These are phyloP conservation scores for Nomada ruficornis DNA, from an alignment of 2,888 invertebrate species.

Conservation along the genomic window DNA sequence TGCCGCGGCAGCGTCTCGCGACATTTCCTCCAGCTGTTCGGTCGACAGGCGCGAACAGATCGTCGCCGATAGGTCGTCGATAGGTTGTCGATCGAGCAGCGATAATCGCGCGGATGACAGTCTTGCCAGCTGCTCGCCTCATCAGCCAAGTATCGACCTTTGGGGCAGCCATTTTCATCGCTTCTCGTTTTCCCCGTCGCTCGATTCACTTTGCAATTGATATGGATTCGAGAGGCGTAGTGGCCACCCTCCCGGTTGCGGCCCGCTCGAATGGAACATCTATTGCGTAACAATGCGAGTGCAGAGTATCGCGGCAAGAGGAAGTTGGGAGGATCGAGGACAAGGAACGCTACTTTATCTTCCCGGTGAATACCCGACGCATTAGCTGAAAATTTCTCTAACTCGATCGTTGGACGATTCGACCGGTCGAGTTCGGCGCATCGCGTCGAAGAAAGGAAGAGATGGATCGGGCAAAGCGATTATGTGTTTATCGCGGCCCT, in stretches of 20 bases:
- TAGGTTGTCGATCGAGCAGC: conserved; percentile 58
- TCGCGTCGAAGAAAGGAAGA: too few species aligned
- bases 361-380: neutral
- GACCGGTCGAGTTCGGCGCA: too few species aligned
- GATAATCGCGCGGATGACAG: conserved; percentile 54
- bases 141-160: neutral
- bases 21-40: conserved; percentile 72
- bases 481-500: conserved; percentile 4
- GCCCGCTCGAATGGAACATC: neutral
- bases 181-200: too few species aligned
- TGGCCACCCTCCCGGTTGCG: too few species aligned
- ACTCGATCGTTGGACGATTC: neutral
- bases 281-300: conserved; percentile 29
- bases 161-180: too few species aligned
- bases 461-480: too few species aligned
- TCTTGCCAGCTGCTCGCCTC: conserved; percentile 52
- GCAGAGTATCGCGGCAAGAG: conserved; percentile 19
- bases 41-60: conserved; percentile 43
- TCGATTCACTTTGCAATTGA: too few species aligned
- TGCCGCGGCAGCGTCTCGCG: conserved; percentile 34
- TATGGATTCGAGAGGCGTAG: neutral
- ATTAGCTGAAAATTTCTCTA: neutral
- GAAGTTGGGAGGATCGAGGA: conserved; percentile 17
- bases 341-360: neutral
- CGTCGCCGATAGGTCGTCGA: conserved; percentile 11